Percentiles rank a stretch among this genome's conserved stretches.
These are phyloP conservation scores for Empis stercorea DNA, from an alignment of 2,888 invertebrate species.

Conservation along the genomic window DNA sequence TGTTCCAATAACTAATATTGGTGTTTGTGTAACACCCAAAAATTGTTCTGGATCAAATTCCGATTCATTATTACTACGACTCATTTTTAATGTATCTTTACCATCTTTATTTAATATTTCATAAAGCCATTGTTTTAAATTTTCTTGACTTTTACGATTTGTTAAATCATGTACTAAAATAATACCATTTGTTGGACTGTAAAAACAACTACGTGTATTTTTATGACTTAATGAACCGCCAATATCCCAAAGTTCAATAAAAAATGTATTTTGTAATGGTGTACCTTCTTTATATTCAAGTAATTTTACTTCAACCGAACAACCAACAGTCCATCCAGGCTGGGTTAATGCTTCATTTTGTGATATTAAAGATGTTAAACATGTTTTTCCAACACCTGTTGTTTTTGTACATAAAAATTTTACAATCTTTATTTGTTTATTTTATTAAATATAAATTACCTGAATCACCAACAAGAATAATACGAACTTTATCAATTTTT, in stretches of 20 bases:
- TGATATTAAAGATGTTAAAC: slow-evolving; percentile 81
- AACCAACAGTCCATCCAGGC: slow-evolving; percentile 93
- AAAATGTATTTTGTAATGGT: slow-evolving; percentile 77
- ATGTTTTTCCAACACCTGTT: slow-evolving; percentile 92
- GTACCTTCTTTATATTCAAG: slow-evolving; percentile 93
- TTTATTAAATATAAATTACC: slow-evolving; percentile 38
- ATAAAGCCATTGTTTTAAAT: slow-evolving; percentile 83
- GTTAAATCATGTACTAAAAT: slow-evolving; percentile 94
- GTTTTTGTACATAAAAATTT: slow-evolving; percentile 15
- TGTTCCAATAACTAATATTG: slow-evolving; percentile 87
- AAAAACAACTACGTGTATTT: slow-evolving; percentile 88
- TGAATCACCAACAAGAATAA: slow-evolving; percentile 84
- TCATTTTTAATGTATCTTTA: slow-evolving; percentile 28
- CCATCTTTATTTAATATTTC: slow-evolving; percentile 74
- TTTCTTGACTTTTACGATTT: slow-evolving; percentile 89
- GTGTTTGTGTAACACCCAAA: slow-evolving; percentile 76
- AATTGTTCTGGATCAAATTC: slow-evolving; percentile 76
- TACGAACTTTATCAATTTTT: slow-evolving; percentile 78
- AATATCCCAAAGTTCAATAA: slow-evolving; percentile 94
- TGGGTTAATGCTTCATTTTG: slow-evolving; percentile 73
- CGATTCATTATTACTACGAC: slow-evolving; percentile 16
- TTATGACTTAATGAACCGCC: slow-evolving; percentile 90
- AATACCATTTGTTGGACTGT: slow-evolving; percentile 87
- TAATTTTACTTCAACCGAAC: slow-evolving; percentile 87
- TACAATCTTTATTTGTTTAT: neutral